phyloP scores from a whole-genome alignment of 2,888 invertebrate genomes.

The Griposia aprilina region DNA sequence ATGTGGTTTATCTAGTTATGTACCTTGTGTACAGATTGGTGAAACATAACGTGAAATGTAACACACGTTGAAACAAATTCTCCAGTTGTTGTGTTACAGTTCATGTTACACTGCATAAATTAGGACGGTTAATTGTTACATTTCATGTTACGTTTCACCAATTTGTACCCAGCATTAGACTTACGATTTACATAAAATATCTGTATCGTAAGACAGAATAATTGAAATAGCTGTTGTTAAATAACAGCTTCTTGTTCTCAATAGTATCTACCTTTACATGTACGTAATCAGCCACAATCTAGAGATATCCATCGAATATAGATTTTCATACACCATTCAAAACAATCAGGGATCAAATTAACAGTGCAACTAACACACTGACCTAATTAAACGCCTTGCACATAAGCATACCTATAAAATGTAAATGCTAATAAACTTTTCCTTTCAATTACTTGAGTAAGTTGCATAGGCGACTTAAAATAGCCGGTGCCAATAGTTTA shows the following conservation, averaged over 20 bases:
- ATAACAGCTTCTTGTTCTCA: not conserved
- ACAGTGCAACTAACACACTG: not conserved
- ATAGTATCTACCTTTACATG: not conserved
- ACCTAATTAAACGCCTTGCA: constrained; percentile 26
- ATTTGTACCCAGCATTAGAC: not conserved
- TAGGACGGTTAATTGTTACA: too few species aligned
- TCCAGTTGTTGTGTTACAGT: not conserved
- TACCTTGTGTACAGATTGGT: not conserved
- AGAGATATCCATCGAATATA: not conserved
- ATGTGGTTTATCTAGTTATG: constrained; percentile 16
- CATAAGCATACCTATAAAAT: constrained; percentile 8
- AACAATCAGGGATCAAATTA: not conserved
- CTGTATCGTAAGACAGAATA: not conserved
- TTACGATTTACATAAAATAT: not conserved
- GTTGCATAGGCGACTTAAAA: constrained; percentile 26
- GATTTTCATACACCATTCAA: not conserved
- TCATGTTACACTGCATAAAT: not conserved
- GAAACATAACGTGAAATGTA: not conserved
- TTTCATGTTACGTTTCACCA: not conserved
- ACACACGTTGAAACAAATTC: not conserved
- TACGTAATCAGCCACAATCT: not conserved
- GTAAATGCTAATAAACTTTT: constrained; percentile 57
- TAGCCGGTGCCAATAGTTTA: constrained; percentile 53
- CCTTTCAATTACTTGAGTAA: constrained; percentile 55
- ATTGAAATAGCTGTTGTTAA: not conserved